Evolutionary conservation across 2,113 vertebrate genomes (phyloP).

Genomic region (Semnopithecus entellus): DNA sequence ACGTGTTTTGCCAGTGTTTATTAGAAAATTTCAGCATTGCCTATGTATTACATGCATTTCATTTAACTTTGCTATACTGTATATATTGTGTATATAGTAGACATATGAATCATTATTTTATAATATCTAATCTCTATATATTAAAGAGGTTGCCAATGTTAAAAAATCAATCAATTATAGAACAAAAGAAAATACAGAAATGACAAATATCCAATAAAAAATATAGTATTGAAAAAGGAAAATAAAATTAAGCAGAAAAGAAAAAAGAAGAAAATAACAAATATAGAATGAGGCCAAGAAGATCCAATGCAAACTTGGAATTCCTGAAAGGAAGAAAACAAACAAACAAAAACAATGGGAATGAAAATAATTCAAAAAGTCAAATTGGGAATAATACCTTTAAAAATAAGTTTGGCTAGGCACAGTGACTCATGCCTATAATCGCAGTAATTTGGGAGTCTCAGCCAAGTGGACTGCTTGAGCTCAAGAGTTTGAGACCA

Average conservation of each 20-base stretch:
- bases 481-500: too few species aligned
- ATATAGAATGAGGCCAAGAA: neutral
- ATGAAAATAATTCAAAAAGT: neutral
- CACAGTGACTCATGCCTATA: too few species aligned
- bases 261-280: neutral
- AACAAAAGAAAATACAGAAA: neutral
- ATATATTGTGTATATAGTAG: neutral
- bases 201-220: neutral
- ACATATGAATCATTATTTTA: neutral
- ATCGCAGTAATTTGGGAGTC: too few species aligned
- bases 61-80: neutral
- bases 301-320: neutral
- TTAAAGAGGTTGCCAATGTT: neutral
- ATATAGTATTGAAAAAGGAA: neutral
- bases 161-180: neutral
- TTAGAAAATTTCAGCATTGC: neutral
- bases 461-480: too few species aligned
- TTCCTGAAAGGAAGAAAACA: neutral
- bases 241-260: neutral
- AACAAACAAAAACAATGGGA: neutral
- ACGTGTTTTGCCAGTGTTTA: too few species aligned
- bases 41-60: neutral
- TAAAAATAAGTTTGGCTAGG: too few species aligned
- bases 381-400: neutral
- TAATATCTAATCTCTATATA: neutral